Base-by-base conservation (phyloP, 2,113 vertebrate species). In the Periophthalmus modestus region DNA sequence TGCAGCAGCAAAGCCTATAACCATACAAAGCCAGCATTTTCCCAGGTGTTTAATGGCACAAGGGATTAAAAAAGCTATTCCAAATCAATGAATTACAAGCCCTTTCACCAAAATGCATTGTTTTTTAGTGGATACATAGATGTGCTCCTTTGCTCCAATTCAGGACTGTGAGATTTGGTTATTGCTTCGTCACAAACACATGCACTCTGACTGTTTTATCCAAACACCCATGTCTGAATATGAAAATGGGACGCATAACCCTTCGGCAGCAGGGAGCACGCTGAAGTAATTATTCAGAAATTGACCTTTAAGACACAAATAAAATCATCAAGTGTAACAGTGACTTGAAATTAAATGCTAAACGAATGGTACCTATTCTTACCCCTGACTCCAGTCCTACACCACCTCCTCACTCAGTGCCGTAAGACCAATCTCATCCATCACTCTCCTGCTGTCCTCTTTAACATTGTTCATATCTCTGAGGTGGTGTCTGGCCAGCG, bases 1-100 rank as follows among this genome's bases (percentile, higher is more conserved):
- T 81, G 83, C 72, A 79, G 73, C 74, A 85, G 76, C 80, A 19
- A 57, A 82, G 77, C 82, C 81, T 80, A 85, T 82, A 62, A 88
- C 78, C 69, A 83, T 71, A 79, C 21, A 72, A 75, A 79, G 75
- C 74, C 75, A 84, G 77, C 77, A 87, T 81, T 88, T 77, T 78
- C 69, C 81, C 73, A 57, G 67, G 52, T 68, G 82, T 81, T 77
- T 74, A 72, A 79, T 57, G 66, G 61, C 71, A 72, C 72, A 39
- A 11, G 19, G 52, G 19, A 21, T 55, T 19, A 19, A 19, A 52
- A 47, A 2, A 7, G 11, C 50, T 18, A 21, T 55, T 55, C 6
- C 7, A 55, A n/a, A 19, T 52, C 52, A 50, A 52, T 52, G 48
- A 52, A 10, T 43, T 43, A 43, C 39, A 43, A 9, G 39, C 39